Conservation (phyloP, 2,888 invertebrate genomes). For the Cacoxenus indagator region DNA sequence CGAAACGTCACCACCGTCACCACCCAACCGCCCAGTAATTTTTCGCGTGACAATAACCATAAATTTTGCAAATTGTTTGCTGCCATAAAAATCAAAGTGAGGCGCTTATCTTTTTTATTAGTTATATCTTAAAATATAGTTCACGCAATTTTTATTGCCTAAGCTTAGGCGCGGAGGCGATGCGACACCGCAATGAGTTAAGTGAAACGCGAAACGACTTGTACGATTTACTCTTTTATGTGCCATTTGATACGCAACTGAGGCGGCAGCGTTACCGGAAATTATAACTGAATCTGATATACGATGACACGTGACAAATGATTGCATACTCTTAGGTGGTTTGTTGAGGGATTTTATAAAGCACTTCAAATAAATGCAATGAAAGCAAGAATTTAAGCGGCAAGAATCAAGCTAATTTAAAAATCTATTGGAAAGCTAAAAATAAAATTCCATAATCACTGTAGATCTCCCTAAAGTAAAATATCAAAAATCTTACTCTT, state of each 20-base stretch:
- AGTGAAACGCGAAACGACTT: constrained; percentile 2
- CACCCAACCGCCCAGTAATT: not conserved
- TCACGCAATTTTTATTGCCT: constrained; percentile 52
- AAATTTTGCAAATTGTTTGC: constrained; percentile 38
- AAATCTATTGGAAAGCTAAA: no score
- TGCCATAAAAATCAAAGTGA: constrained; percentile 55
- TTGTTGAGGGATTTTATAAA: not conserved
- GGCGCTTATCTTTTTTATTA: constrained; percentile 55
- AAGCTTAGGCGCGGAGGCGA: constrained; percentile 36
- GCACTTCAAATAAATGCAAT: not conserved
- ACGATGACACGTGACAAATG: not conserved
- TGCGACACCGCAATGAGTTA: constrained; percentile 23
- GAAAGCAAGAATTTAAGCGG: not conserved
- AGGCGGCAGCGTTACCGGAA: not conserved
- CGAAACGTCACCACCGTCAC: not conserved
- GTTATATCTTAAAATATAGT: constrained; percentile 55
- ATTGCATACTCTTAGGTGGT: not conserved
- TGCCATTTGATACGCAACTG: constrained; percentile 14
- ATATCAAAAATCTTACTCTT: no score
- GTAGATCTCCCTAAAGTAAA: no score
- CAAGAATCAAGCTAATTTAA: no score
- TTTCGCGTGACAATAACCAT: constrained; percentile 41
- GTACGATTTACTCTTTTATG: constrained; percentile 14
- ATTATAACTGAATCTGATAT: not conserved
- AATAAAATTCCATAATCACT: no score